Evolutionary conservation across 2,113 vertebrate species (phyloP).

Genomic region (Burhinus bistriatus): DNA sequence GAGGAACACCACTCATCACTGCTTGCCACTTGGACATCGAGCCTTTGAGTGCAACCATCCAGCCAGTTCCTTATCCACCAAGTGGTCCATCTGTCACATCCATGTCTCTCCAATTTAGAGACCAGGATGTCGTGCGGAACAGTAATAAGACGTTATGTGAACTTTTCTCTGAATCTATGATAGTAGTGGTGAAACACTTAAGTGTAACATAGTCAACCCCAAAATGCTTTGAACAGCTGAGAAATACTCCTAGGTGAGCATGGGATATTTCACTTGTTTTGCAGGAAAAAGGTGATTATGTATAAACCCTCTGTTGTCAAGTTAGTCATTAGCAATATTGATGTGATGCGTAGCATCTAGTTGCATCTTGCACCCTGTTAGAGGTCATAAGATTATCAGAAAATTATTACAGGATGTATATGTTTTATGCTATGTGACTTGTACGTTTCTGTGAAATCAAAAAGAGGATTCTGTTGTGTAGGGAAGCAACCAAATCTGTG

Average conservation of each 20-base stretch:
- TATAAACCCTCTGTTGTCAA: neutral
- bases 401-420: neutral
- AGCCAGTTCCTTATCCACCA: no score
- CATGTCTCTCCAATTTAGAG: no score
- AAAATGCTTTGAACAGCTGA: neutral
- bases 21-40: no score
- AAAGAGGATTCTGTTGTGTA: neutral
- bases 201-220: neutral
- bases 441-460: neutral
- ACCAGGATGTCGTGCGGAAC: no score
- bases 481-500: conserved; percentile 2
- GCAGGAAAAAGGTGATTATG: neutral
- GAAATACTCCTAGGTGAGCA: neutral
- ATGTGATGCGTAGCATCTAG: neutral
- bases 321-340: neutral
- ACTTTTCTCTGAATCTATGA: neutral
- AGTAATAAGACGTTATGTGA: neutral
- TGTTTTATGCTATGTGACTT: neutral
- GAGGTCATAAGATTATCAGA: neutral
- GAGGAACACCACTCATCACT: no score
- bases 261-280: neutral
- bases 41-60: no score
- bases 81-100: no score
- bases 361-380: neutral
- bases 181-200: neutral